Percentiles rank a stretch among this genome's conserved stretches.
Evolutionary conservation across 2,797 vertebrate species (phyloP).

Genomic region (Telmatherina bonti): DNA sequence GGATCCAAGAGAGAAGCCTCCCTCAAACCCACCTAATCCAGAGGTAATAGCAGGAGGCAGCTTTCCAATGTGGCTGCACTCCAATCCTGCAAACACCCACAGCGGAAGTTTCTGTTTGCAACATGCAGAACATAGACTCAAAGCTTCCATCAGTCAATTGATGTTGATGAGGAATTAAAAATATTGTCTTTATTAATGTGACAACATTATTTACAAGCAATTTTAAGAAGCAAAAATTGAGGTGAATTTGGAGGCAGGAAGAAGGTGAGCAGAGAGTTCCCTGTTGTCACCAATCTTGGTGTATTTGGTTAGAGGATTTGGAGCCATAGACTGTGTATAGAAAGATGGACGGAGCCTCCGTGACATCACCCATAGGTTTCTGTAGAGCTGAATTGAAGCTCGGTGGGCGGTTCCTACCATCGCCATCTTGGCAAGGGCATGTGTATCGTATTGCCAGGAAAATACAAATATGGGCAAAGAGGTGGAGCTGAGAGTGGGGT

Average conservation of each 20-base stretch:
- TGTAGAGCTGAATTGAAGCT: too few relatives aligned
- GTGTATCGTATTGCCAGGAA: too few relatives aligned
- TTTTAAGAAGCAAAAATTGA: slow-evolving; percentile 22
- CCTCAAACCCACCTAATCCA: slow-evolving; percentile 60
- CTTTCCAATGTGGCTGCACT: slow-evolving; percentile 48
- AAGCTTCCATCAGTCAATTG: slow-evolving; percentile 28
- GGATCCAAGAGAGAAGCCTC: slow-evolving; percentile 30
- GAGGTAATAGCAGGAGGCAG: slow-evolving; percentile 56
- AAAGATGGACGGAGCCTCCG: too few relatives aligned
- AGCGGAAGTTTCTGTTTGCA: slow-evolving; percentile 41
- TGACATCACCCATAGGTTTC: too few relatives aligned
- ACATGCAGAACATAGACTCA: slow-evolving; percentile 46
- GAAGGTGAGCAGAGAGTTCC: slow-evolving; percentile 25
- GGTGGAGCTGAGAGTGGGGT: too few relatives aligned
- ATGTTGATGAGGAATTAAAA: slow-evolving; percentile 26
- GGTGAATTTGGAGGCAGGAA: slow-evolving; percentile 7
- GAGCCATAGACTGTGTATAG: too few relatives aligned
- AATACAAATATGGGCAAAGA: too few relatives aligned
- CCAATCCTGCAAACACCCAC: slow-evolving; percentile 53
- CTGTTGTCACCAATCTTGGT: slow-evolving; percentile 16
- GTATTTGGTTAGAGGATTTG: slow-evolving; percentile 1
- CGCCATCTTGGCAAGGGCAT: too few relatives aligned
- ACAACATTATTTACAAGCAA: slow-evolving; percentile 9
- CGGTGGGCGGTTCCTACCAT: too few relatives aligned
- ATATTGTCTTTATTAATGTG: slow-evolving; percentile 46